Evolutionary conservation across 1,140 invertebrate species (phyloP).

Genomic region (Drosophila pandora): DNA sequence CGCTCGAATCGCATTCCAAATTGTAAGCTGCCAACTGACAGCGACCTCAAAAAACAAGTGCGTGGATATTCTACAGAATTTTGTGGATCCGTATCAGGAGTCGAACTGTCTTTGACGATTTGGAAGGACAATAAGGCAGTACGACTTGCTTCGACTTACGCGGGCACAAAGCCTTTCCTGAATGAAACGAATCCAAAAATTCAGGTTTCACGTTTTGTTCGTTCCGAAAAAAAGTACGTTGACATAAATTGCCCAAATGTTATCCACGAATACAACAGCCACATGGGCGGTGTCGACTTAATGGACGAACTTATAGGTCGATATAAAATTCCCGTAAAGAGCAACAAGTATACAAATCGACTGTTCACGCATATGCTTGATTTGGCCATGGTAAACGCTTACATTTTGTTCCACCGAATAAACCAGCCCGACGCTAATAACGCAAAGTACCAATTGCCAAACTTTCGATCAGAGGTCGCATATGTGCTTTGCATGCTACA

Average conservation of each 20-base stretch:
- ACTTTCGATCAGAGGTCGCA: slow-evolving; percentile 31
- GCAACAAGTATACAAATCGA: too few species aligned
- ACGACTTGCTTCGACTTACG: slow-evolving; percentile 24
- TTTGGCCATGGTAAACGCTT: slow-evolving; percentile 11
- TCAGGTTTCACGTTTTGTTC: slow-evolving; percentile 28
- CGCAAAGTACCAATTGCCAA: slow-evolving; percentile 29
- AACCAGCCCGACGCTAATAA: slow-evolving; percentile 21
- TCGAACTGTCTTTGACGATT: slow-evolving; percentile 21
- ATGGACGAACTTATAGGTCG: slow-evolving; percentile 1
- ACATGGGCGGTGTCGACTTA: too few species aligned
- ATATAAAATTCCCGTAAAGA: too few species aligned
- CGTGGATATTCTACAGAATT: slow-evolving; percentile 26
- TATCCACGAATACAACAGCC: too few species aligned
- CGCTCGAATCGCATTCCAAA: slow-evolving; percentile 21
- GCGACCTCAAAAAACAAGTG: slow-evolving; percentile 24
- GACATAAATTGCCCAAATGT: slow-evolving; percentile 27
- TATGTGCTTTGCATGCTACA: slow-evolving; percentile 11
- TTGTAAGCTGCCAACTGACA: slow-evolving; percentile 23
- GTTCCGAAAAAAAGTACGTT: slow-evolving; percentile 23
- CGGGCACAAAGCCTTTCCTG: slow-evolving; percentile 17
- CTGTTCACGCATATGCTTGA: too few species aligned
- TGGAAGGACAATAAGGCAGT: slow-evolving; percentile 32
- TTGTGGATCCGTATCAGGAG: slow-evolving; percentile 13
- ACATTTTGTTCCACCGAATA: slow-evolving; percentile 21
- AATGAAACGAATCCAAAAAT: slow-evolving; percentile 21